Evolutionary conservation across 2,888 invertebrate genomes (phyloP).

Genomic region (Callyntrura sp.): DNA sequence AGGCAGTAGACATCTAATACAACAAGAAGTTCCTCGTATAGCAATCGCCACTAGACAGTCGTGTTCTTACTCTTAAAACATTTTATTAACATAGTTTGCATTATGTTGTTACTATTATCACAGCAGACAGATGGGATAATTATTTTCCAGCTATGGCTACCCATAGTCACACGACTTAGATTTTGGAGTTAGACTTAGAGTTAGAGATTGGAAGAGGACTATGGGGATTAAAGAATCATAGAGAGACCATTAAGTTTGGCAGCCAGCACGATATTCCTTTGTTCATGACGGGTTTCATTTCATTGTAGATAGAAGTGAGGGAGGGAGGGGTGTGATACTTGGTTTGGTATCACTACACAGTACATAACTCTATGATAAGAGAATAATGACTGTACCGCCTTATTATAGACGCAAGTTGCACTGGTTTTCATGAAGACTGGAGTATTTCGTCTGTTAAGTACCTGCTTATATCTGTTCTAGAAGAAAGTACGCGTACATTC

Average conservation of each 20-base stretch:
- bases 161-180: no score
- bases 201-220: conserved; percentile 69
- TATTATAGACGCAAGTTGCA: conserved; percentile 54
- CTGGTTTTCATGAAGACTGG: conserved; percentile 57
- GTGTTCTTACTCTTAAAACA: no score
- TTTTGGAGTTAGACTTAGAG: no score
- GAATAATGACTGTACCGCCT: neutral
- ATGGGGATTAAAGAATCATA: conserved; percentile 68
- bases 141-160: no score
- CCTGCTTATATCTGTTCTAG: no score
- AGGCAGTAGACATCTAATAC: no score
- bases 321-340: conserved; percentile 67
- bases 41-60: no score
- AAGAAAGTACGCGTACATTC: neutral
- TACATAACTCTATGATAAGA: neutral
- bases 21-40: no score
- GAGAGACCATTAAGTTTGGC: conserved; percentile 75
- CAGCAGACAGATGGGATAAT: no score
- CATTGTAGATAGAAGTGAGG: conserved; percentile 63
- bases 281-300: conserved; percentile 67
- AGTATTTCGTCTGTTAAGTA: no score
- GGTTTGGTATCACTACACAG: conserved; percentile 11
- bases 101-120: no score
- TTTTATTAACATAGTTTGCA: no score
- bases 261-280: conserved; percentile 67